Conservation (phyloP, 2,888 invertebrate species). For the Muscina levida region DNA sequence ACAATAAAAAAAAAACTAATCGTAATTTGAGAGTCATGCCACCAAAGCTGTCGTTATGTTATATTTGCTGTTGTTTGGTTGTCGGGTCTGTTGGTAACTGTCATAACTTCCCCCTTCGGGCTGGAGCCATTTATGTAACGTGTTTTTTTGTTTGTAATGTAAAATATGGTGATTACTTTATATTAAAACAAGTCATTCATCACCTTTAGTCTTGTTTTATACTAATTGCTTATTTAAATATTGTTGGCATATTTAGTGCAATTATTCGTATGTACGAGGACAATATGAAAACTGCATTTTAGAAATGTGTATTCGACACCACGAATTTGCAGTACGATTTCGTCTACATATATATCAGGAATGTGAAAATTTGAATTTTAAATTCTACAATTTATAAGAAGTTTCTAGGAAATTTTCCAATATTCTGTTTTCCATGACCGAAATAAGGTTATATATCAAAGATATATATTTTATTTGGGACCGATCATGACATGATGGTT, state of each 20-base stretch:
- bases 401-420: no score
- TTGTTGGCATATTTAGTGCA: constrained; percentile 19
- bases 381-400: no score
- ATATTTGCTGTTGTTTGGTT: constrained; percentile 7
- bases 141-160: constrained; percentile 36
- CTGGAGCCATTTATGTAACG: constrained; percentile 42
- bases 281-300: not conserved
- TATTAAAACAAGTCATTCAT: constrained; percentile 59
- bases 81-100: constrained; percentile 24
- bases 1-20: constrained; percentile 31
- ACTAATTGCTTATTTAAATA: constrained; percentile 48
- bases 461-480: no score
- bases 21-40: constrained; percentile 38
- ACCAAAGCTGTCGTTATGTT: constrained; percentile 31
- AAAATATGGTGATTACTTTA: constrained; percentile 58
- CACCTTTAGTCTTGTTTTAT: constrained; percentile 55
- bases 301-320: no score
- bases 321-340: no score
- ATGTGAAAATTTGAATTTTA: no score
- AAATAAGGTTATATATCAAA: no score
- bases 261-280: not conserved
- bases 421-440: no score
- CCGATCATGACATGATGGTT: no score
- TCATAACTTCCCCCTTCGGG: constrained; percentile 40
- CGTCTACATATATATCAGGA: no score